phyloP scores from a whole-genome alignment of 2,797 vertebrate species.

The Enteromius trimaculatus region DNA sequence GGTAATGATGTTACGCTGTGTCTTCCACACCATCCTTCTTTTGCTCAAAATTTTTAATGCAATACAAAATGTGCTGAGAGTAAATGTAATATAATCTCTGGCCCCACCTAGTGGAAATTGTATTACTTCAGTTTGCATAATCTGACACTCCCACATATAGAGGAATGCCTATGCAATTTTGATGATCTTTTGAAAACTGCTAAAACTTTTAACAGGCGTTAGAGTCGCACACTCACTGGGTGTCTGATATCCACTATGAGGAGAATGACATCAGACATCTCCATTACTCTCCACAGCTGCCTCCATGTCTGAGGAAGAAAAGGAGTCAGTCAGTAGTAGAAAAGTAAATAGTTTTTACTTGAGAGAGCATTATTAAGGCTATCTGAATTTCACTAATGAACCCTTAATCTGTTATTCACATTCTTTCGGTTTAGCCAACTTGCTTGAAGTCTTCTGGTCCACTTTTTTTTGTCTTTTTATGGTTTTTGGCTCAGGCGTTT shows the following conservation, averaged over 20 bases:
- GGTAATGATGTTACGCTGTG: background rate
- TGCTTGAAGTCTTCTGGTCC: conserved; percentile 8
- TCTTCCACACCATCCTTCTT: background rate
- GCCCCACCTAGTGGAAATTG: conserved; percentile 30
- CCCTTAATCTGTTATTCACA: conserved; percentile 1
- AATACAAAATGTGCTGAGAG: background rate
- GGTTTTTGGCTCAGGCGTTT: background rate
- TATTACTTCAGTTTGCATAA: background rate
- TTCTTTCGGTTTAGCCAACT: conserved; percentile 13
- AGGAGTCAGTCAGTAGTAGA: background rate
- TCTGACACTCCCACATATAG: background rate
- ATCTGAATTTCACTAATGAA: background rate
- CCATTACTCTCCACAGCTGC: conserved; percentile 92
- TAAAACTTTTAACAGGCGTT: conserved; percentile 39
- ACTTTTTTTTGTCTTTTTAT: no score
- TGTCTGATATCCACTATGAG: conserved; percentile 92
- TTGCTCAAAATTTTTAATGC: background rate
- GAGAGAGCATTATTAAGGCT: background rate
- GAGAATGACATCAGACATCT: conserved; percentile 92
- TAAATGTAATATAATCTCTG: conserved; percentile 13
- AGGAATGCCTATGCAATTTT: conserved; percentile 11
- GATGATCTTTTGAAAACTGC: conserved; percentile 28
- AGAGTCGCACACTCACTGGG: conserved; percentile 77
- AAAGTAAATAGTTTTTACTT: background rate
- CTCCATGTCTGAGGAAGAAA: conserved; percentile 86